Conservation (phyloP, 2,888 invertebrate species). For the Ormyrus rosae region DNA sequence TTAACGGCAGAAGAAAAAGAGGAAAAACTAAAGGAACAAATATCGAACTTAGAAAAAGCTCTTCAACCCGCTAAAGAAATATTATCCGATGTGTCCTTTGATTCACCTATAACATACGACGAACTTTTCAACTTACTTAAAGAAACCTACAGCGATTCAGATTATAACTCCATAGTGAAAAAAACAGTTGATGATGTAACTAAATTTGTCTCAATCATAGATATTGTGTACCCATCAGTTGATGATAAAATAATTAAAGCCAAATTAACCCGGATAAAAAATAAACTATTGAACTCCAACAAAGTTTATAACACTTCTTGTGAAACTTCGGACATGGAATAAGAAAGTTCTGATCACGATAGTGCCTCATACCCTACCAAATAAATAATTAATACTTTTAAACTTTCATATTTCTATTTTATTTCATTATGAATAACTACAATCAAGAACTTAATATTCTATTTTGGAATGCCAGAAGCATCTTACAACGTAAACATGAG, state of each 20-base stretch:
- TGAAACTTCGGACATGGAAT: background rate
- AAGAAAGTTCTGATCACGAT: background rate
- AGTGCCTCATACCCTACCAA: background rate
- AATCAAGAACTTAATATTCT: background rate
- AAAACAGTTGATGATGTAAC: too few species aligned
- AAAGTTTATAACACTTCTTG: background rate
- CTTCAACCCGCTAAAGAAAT: too few species aligned
- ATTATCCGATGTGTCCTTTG: too few species aligned
- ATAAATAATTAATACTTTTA: background rate
- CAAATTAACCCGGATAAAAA: conserved; percentile 17
- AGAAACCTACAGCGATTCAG: too few species aligned
- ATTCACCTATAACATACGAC: too few species aligned
- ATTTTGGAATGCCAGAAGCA: conserved; percentile 24
- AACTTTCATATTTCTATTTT: too few species aligned
- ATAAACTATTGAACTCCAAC: background rate
- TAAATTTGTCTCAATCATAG: background rate
- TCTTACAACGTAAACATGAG: background rate
- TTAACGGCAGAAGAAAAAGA: too few species aligned
- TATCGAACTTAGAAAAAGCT: too few species aligned
- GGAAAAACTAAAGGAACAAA: too few species aligned
- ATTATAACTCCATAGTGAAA: too few species aligned
- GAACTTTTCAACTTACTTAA: too few species aligned
- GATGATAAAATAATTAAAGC: background rate
- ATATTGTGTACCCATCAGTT: background rate
- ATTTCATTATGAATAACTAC: background rate